Evolutionary conservation across 2,888 invertebrate genomes (phyloP).

Genomic region (Pterostichus niger): DNA sequence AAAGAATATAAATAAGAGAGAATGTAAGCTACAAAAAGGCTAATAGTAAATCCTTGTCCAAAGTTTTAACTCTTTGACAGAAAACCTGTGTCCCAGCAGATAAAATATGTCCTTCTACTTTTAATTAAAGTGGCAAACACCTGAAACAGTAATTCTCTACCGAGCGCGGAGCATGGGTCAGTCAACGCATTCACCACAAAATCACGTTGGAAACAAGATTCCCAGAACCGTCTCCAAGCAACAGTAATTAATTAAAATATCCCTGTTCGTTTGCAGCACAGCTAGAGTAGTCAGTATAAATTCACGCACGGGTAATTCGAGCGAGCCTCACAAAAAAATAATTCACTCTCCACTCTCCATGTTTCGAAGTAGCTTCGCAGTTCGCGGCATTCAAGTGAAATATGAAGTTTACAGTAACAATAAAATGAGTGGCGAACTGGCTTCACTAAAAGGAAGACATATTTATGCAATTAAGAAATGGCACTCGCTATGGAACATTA

Average conservation of each 20-base stretch:
- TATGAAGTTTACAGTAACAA: constrained; percentile 59
- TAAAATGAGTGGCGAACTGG: constrained; percentile 57
- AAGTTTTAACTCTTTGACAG: constrained; percentile 47
- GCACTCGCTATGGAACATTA: constrained; percentile 63
- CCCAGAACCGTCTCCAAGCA: constrained; percentile 14
- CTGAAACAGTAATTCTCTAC: constrained; percentile 48
- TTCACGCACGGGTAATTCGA: constrained; percentile 8
- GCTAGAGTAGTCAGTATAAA: background rate
- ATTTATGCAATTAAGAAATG: constrained; percentile 66
- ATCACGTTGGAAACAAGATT: constrained; percentile 40
- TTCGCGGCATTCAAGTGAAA: constrained; percentile 23
- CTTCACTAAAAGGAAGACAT: constrained; percentile 65
- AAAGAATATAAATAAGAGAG: background rate
- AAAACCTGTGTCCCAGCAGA: constrained; percentile 34
- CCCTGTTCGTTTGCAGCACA: background rate
- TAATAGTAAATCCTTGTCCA: constrained; percentile 18
- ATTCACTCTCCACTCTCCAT: background rate
- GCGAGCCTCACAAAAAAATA: background rate
- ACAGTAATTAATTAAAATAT: constrained; percentile 44
- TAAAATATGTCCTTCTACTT: constrained; percentile 52
- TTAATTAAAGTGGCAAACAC: constrained; percentile 52
- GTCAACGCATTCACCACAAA: constrained; percentile 30
- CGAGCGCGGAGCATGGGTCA: constrained; percentile 8
- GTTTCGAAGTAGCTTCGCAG: background rate
- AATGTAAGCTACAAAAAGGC: constrained; percentile 3